Evolutionary conservation across 2,113 vertebrate genomes (phyloP), one percentile per base, ranked within the genome.

Genomic region (Polyodon spathula): DNA sequence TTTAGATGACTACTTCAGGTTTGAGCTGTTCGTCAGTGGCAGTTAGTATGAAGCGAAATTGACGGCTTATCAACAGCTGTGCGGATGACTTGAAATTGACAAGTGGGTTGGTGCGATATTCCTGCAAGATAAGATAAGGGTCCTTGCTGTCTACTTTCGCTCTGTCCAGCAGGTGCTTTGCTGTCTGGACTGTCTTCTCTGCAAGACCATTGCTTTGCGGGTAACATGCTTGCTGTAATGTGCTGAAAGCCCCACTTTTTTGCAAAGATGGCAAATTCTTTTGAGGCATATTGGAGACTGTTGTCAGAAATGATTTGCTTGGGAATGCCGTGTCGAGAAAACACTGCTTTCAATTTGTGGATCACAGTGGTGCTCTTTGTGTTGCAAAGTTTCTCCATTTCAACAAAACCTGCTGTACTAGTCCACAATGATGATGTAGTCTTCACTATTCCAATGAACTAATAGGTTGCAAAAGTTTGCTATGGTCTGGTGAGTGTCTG

Each of bases 51-150:
- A 60, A 73, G 6, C 37, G 5, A 9, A 68, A 3, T 4, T 16
- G 46, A 5, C 59, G 40, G 17, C 67, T 61, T 61, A 70, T 64
- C 4, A 64, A 38, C 27, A 71, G 65, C n/a, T 60, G 65, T 2
- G 62, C 48, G 42, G 51, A 51, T n/a, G 66, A 63, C 8, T 5
- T 61, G 17, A 69, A 62, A 48, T 3, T 48, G 42, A 66, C 59
- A 0, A 68, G 61, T 11, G 64, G 58, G 1, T 61, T 67, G 52
- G 65, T 70, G 0, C 12, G 5, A 15, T 70, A 66, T 15, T 71
- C 56, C 1, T 65, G 52, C 0, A 71, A 52, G 52, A 58, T 52
- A 1, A 63, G n/a, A 4, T 61, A 61, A 0, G 44, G 51, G n/a
- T 71, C 69, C 39, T 7, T 56, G 1, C 46, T 6, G 12, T 68